These are phyloP conservation scores for Amphipoea oculea DNA, from an alignment of 2,888 invertebrate species.

Conservation along the genomic window DNA sequence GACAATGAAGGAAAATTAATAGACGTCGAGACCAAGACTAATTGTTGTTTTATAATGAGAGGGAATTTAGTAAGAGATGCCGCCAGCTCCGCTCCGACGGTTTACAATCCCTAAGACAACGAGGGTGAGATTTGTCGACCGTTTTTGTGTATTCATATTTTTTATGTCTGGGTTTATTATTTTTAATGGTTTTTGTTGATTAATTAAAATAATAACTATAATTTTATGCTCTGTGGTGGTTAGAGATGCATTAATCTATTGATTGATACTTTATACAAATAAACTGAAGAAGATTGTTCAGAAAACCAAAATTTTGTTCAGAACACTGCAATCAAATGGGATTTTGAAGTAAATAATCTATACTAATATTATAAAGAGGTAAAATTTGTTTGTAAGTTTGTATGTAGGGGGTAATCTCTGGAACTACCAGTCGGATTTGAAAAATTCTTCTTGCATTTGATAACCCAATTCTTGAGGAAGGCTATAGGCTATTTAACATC, in stretches of 20 bases:
- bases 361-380: no score
- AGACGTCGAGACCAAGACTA: constrained; percentile 85
- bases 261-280: background rate
- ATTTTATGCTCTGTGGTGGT: background rate
- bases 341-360: background rate
- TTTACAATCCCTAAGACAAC: constrained; percentile 43
- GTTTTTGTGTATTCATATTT: constrained; percentile 18
- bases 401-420: no score
- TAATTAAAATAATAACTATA: background rate
- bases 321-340: background rate
- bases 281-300: background rate
- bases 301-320: background rate
- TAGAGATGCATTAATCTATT: background rate
- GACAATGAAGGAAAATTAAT: constrained; percentile 86
- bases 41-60: constrained; percentile 82
- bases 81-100: constrained; percentile 38
- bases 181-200: background rate
- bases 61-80: constrained; percentile 64
- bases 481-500: no score
- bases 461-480: no score
- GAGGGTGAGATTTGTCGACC: constrained; percentile 21
- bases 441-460: no score
- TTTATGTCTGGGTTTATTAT: background rate
- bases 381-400: no score
- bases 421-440: no score